phyloP scores from a whole-genome alignment of 1,140 invertebrate species.

The Holcopasites calliopsidis region DNA sequence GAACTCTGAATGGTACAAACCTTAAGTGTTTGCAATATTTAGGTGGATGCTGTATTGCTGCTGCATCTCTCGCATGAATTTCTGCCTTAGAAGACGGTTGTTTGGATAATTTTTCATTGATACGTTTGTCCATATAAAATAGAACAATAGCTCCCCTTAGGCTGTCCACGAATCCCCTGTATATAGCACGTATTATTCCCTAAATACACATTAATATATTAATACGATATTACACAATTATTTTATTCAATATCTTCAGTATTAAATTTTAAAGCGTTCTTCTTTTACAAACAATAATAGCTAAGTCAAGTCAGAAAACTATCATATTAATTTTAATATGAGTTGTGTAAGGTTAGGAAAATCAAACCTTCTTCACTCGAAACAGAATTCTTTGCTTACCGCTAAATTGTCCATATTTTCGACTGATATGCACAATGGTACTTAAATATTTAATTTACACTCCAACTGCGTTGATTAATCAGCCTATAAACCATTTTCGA shows the following conservation, averaged over 20 bases:
- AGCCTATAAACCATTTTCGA: conserved; percentile 35
- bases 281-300: background rate
- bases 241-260: background rate
- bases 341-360: conserved; percentile 13
- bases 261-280: background rate
- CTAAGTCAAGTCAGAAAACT: background rate
- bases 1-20: conserved; percentile 76
- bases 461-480: conserved; percentile 9
- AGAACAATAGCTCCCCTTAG: conserved; percentile 84
- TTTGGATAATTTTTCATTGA: conserved; percentile 82
- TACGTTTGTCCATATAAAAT: conserved; percentile 86
- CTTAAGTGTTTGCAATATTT: conserved; percentile 78
- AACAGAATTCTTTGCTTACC: conserved; percentile 56
- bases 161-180: conserved; percentile 85
- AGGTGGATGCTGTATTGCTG: conserved; percentile 68
- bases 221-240: conserved; percentile 15
- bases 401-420: conserved; percentile 68
- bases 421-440: background rate
- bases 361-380: background rate
- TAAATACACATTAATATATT: conserved; percentile 72
- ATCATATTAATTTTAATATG: background rate
- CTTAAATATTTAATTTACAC: conserved; percentile 42
- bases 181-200: conserved; percentile 83
- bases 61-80: conserved; percentile 75
- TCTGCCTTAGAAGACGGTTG: conserved; percentile 80